These are phyloP conservation scores for Castor canadensis DNA, from an alignment of 2,113 vertebrate species.

Conservation along the genomic window DNA sequence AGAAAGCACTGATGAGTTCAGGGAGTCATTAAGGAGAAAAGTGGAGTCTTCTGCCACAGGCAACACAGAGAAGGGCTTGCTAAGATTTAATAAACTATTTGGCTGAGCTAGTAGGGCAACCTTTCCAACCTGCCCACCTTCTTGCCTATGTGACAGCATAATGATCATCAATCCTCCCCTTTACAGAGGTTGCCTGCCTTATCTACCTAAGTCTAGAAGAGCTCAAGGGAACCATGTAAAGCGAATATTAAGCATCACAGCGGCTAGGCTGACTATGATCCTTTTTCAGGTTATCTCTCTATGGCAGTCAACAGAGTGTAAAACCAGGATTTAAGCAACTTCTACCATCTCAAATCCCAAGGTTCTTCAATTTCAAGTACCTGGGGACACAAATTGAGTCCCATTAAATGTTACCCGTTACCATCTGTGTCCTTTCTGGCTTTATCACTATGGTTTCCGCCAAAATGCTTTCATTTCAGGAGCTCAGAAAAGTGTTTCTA, in stretches of 20 bases:
- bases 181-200: neutral
- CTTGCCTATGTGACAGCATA: neutral
- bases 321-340: constrained; percentile 19
- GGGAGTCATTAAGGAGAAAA: neutral
- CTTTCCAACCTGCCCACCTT: neutral
- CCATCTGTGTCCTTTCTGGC: neutral
- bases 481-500: neutral
- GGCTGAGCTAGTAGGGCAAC: neutral
- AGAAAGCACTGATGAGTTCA: neutral
- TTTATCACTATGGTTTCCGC: neutral
- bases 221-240: neutral
- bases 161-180: neutral
- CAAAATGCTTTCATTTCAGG: neutral
- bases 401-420: neutral
- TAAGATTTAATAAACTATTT: neutral
- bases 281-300: neutral
- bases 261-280: neutral
- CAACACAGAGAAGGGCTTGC: neutral
- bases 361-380: neutral
- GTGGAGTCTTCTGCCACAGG: neutral
- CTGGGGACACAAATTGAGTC: neutral
- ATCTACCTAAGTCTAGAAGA: neutral
- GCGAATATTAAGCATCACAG: neutral
- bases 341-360: constrained; percentile 12
- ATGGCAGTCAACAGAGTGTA: neutral